Evolutionary conservation across 2,888 invertebrate species (phyloP).

Genomic region (Dynastes grantii): DNA sequence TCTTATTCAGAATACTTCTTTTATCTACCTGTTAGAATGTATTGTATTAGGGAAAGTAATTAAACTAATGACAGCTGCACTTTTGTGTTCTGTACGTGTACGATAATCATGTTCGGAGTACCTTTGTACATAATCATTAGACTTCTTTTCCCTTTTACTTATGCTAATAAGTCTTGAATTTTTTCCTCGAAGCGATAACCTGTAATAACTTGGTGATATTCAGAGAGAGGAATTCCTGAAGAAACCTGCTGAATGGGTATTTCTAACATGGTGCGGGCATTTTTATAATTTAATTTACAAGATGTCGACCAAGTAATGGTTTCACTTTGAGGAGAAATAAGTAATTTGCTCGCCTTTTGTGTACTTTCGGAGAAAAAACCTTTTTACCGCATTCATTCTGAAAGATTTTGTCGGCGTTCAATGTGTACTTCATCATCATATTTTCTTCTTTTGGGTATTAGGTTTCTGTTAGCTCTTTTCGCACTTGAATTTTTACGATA

Average conservation of each 20-base stretch:
- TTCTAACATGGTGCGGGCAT: neutral
- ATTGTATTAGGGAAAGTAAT: conserved; percentile 8
- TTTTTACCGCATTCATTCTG: neutral
- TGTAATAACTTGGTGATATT: conserved; percentile 20
- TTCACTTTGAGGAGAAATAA: conserved; percentile 11
- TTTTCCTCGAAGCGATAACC: conserved; percentile 14
- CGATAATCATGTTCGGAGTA: neutral
- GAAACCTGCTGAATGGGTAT: neutral
- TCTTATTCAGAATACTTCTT: neutral
- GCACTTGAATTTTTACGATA: neutral
- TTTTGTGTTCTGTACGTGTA: neutral
- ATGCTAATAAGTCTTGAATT: conserved; percentile 22
- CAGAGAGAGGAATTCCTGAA: conserved; percentile 5
- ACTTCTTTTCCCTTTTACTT: conserved; percentile 1
- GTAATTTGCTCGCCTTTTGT: conserved; percentile 16
- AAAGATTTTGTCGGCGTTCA: neutral
- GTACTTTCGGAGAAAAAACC: neutral
- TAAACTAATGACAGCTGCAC: conserved; percentile 9
- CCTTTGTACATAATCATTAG: conserved; percentile 25
- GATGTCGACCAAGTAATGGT: conserved; percentile 24
- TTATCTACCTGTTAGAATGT: conserved; percentile 6
- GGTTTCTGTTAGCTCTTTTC: neutral
- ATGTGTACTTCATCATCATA: neutral
- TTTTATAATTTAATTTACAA: conserved; percentile 38
- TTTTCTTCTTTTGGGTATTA: too few relatives aligned